These are phyloP conservation scores for Alaudala cheleensis DNA, from an alignment of 2,113 vertebrate genomes.

Conservation along the genomic window DNA sequence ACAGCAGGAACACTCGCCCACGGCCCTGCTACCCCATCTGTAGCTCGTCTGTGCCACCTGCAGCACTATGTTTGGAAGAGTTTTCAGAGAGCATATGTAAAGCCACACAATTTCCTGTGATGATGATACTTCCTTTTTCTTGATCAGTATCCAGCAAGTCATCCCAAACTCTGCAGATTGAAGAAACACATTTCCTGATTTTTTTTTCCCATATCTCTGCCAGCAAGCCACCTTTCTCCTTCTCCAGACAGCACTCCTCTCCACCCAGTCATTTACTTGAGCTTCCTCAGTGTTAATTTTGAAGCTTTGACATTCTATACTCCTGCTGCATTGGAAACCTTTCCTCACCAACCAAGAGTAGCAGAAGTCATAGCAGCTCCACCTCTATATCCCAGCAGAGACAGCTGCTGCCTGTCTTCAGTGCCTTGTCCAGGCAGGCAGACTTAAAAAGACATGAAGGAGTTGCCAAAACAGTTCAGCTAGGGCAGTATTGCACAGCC, in stretches of 20 bases:
- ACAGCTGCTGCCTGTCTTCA: neutral
- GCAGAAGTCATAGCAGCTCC: neutral
- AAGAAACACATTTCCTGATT: neutral
- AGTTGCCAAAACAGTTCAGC: neutral
- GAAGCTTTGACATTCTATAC: neutral
- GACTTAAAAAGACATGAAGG: neutral
- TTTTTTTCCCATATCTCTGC: neutral
- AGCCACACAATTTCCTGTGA: neutral
- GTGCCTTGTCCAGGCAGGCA: neutral
- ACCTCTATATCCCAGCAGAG: neutral
- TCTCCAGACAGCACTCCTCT: neutral
- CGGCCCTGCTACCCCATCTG: neutral
- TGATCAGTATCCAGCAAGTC: neutral
- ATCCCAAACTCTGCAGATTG: neutral
- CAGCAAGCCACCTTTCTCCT: neutral
- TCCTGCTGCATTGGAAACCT: neutral
- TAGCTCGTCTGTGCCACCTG: constrained; percentile 17
- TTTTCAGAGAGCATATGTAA: neutral
- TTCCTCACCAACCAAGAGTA: neutral
- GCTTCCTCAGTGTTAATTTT: neutral
- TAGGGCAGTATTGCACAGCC: neutral
- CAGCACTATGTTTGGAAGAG: neutral
- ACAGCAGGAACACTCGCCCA: neutral
- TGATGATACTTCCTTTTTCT: neutral
- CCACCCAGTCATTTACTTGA: neutral